A percentile compares a stretch with the other conserved stretches of the same genome.
These are phyloP conservation scores for Lepilemur septentrionalis DNA, from an alignment of 2,797 vertebrate species.

Conservation along the genomic window DNA sequence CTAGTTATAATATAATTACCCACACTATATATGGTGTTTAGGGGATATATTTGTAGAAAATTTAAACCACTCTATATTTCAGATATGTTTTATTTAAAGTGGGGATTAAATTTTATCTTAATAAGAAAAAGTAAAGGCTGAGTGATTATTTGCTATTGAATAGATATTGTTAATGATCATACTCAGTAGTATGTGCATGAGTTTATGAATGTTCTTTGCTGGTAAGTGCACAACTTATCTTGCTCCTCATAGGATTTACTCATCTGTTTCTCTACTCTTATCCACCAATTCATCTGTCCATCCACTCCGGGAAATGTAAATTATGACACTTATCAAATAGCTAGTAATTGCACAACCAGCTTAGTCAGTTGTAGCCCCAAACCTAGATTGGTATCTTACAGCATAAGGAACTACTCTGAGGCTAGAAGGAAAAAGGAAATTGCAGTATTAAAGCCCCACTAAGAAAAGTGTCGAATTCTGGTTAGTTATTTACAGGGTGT, in stretches of 20 bases:
- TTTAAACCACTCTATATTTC: slow-evolving; percentile 55
- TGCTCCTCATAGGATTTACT: not conserved
- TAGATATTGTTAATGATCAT: not conserved
- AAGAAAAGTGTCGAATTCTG: not conserved
- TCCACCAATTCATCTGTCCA: not conserved
- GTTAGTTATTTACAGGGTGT: not conserved
- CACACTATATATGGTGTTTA: not conserved
- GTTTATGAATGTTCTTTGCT: too few relatives aligned
- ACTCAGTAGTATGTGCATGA: not conserved
- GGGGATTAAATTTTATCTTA: not conserved
- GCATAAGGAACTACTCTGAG: not conserved
- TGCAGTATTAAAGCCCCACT: not conserved
- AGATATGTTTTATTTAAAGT: slow-evolving; percentile 71
- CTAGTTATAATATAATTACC: slow-evolving; percentile 61
- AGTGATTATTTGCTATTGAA: not conserved
- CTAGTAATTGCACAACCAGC: not conserved
- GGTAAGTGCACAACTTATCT: not conserved
- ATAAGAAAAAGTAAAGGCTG: not conserved
- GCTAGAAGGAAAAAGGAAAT: slow-evolving; percentile 17
- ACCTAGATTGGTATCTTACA: not conserved
- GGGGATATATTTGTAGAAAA: slow-evolving; percentile 56
- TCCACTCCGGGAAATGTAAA: not conserved
- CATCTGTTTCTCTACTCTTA: not conserved
- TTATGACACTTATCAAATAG: not conserved
- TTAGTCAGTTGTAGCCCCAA: not conserved